Evolutionary conservation across 2,888 invertebrate genomes (phyloP).

Genomic region (Alloplasta piceator): DNA sequence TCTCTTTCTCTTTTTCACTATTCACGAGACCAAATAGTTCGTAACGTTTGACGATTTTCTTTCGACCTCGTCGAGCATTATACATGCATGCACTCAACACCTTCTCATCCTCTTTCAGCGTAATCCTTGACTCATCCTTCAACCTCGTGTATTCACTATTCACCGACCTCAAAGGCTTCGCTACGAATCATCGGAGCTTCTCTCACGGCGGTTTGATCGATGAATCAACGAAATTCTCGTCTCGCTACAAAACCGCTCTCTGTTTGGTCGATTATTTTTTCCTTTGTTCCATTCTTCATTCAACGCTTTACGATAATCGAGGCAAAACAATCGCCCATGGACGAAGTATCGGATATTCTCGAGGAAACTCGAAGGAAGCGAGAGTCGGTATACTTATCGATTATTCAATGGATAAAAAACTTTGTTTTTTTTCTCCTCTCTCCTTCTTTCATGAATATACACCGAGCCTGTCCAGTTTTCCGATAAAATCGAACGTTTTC

Average conservation of each 20-base stretch:
- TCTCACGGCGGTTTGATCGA: background rate
- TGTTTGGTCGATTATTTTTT: too few relatives aligned
- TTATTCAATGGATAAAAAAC: background rate
- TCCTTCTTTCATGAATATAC: too few relatives aligned
- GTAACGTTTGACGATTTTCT: conserved; percentile 40
- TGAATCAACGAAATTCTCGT: background rate
- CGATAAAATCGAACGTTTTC: conserved; percentile 17
- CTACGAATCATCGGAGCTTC: background rate
- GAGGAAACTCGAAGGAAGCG: background rate
- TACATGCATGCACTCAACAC: conserved; percentile 18
- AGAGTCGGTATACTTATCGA: conserved; percentile 1
- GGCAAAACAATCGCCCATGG: conserved; percentile 1
- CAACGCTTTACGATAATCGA: background rate
- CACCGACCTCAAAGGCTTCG: conserved; percentile 4
- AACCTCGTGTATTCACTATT: background rate
- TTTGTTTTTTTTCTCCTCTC: background rate
- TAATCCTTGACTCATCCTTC: conserved; percentile 17
- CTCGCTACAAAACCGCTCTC: background rate
- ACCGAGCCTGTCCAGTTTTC: conserved; percentile 6
- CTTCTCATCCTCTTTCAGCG: background rate
- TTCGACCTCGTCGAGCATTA: conserved; percentile 19
- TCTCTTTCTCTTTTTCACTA: background rate
- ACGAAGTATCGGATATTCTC: background rate
- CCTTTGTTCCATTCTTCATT: background rate
- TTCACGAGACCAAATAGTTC: conserved; percentile 32